Base-by-base conservation (phyloP, 2,888 invertebrate species). In the Choreutis nemorana region DNA sequence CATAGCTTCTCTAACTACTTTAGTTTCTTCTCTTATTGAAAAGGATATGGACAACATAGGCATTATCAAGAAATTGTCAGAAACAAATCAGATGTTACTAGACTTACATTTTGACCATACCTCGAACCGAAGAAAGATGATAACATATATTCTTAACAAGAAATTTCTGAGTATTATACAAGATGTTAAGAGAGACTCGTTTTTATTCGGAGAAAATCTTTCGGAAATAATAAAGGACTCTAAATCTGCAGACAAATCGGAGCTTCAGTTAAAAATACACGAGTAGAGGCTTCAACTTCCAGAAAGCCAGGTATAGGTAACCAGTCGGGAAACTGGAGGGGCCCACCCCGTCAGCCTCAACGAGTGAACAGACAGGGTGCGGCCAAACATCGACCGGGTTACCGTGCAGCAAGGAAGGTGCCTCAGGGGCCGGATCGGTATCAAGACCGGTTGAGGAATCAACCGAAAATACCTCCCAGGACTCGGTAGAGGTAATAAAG, bases 41-140 rank as follows among this genome's bases (percentile, higher is more conserved):
- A 20, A 23, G 2, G 25, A 33, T 13, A 18, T 28, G 5, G 26
- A 29, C 2, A 37, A 33, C 10, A 15, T 25, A 8, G 34, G 33
- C 3, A 10, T 28, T 8, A 14, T 23, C 8, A 27, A 27, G 11
- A 27, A 27, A 18, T 3, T 27, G 5, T 27, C 27, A 6, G 27
- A 27, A 3, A 18, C 15, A 11, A 18, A 3, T 18, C 16, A 27
- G 7, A 27, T 27, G 6, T n/a, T n/a, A n/a, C n/a, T n/a, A n/a
- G n/a, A n/a, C n/a, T n/a, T n/a, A n/a, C 22, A 21, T 13, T 6
- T 28, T 4, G 21, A 21, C 8, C 5, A 22, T 22, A 22, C 10
- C 22, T 22, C 6, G 22, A 22, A 22, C n/a, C 3, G 22, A 22
- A 22, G 10, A 22, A 4, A 22, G n/a, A 22, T 22, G n/a, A 22